Base-by-base conservation (phyloP, 1,140 invertebrate species). In the Procambarus clarkii region DNA sequence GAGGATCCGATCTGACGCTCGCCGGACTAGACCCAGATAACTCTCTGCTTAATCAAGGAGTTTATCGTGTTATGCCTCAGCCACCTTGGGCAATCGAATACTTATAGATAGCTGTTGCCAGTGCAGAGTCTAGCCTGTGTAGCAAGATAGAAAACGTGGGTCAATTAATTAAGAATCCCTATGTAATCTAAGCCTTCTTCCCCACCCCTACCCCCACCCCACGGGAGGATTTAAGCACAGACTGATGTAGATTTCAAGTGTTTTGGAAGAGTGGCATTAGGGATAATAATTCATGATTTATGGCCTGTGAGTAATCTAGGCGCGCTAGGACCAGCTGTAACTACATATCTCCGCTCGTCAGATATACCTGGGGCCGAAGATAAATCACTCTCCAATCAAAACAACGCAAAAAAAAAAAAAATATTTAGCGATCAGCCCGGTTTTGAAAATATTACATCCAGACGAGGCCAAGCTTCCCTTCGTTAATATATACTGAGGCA, bases 381-480 rank as follows among this genome's bases (percentile, higher is more conserved):
- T n/a, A n/a, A n/a, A n/a, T n/a, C n/a, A 21, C 64, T 15, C 84
- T 46, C 13, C 44, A 45, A 79, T 48, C 77, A 64, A 58, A 71
- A 78, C 78, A 18, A 78, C 34, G 45, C 69, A 60, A 86, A 54
- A 58, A 48, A 76, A 54, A 76, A 78, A 77, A 45, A 78, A 48
- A 76, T 21, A 69, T 69, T 15, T 21, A 11, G 46, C 45, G 85
- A 86, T 86, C 78, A 86, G 84, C 74, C 85, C 24, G 44, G 74
- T 18, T 86, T 78, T 58, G 44, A 86, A 86, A 86, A 86, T 74
- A 58, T 50, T 77, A 86, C 85, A 74, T 60, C 85, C 78, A 78
- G 85, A 78, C 74, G 60, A 74, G 44, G 60, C 78, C 74, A 78
- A 86, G 74, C 78, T 77, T 3, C 48, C 50, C 48, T 78, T 69